These are phyloP conservation scores for Rostratula benghalensis DNA, from an alignment of 2,113 vertebrate species.

Conservation along the genomic window DNA sequence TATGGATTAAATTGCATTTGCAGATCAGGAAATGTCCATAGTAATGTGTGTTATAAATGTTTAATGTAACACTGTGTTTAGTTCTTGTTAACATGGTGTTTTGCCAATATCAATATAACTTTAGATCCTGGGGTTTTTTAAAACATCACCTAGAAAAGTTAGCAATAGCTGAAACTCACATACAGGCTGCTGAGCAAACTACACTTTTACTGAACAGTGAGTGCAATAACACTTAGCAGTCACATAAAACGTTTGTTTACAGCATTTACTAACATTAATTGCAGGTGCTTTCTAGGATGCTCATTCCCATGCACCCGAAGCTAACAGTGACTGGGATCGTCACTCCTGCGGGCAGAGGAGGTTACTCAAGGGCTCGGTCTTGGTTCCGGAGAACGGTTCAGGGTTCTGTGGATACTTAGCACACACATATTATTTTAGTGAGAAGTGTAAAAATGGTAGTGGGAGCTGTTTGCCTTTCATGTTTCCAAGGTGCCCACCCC, in stretches of 20 bases:
- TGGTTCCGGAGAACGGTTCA: background rate
- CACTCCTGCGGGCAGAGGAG: rapidly evolving
- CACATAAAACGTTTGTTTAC: background rate
- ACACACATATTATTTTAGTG: rapidly evolving
- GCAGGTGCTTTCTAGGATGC: background rate
- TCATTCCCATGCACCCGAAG: background rate
- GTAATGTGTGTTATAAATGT: background rate
- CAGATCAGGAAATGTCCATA: background rate
- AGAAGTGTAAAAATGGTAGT: rapidly evolving
- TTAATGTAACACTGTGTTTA: background rate
- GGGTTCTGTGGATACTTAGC: too few species aligned
- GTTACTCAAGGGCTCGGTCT: background rate
- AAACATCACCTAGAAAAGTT: background rate
- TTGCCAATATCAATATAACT: background rate
- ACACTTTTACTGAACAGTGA: background rate
- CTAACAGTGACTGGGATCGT: background rate
- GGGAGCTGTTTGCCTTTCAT: rapidly evolving
- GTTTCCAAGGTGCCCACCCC: background rate
- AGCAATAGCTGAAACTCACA: background rate
- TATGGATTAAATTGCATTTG: background rate
- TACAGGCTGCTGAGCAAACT: background rate
- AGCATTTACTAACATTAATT: background rate
- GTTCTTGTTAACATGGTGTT: background rate
- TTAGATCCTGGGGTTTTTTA: background rate
- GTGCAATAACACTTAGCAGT: background rate